These are phyloP conservation scores for Notodonta dromedarius DNA, from an alignment of 2,888 invertebrate species.

Conservation along the genomic window DNA sequence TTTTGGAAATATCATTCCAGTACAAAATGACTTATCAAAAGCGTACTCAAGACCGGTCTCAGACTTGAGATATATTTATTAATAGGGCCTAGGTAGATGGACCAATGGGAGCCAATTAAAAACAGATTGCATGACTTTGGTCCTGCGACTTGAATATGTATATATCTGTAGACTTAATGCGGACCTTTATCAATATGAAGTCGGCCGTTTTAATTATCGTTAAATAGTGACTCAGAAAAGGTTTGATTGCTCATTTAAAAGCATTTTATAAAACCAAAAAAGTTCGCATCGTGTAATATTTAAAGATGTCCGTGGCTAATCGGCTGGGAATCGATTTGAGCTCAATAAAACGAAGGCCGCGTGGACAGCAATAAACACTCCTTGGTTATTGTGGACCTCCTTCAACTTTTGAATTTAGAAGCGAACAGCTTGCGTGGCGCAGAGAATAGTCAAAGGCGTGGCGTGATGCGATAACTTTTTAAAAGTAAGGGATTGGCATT, in stretches of 20 bases:
- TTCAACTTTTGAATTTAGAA: slow-evolving; percentile 21
- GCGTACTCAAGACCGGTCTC: no score
- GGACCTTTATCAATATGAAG: slow-evolving; percentile 26
- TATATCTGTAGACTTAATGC: slow-evolving; percentile 14
- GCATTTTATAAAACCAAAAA: slow-evolving; percentile 25
- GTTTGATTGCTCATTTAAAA: slow-evolving; percentile 43
- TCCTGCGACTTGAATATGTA: no score
- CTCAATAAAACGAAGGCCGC: slow-evolving; percentile 21
- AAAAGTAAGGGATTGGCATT: no score
- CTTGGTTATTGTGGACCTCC: slow-evolving; percentile 10
- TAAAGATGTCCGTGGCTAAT: slow-evolving; percentile 38
- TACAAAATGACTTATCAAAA: no score
- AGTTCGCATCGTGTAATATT: slow-evolving; percentile 33
- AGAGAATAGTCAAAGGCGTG: no score
- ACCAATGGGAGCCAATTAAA: no score
- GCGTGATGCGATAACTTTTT: no score
- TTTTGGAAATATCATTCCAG: no score
- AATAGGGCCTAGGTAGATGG: no score
- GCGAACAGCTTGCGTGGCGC: slow-evolving; percentile 5
- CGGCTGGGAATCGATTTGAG: slow-evolving; percentile 30
- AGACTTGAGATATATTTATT: no score
- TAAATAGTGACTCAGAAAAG: slow-evolving; percentile 43
- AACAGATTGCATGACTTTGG: not conserved
- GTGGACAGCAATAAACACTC: slow-evolving; percentile 12
- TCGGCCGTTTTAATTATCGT: slow-evolving; percentile 39